Evolutionary conservation across 1,140 invertebrate genomes (phyloP).

Genomic region (Calliopsis andreniformis): DNA sequence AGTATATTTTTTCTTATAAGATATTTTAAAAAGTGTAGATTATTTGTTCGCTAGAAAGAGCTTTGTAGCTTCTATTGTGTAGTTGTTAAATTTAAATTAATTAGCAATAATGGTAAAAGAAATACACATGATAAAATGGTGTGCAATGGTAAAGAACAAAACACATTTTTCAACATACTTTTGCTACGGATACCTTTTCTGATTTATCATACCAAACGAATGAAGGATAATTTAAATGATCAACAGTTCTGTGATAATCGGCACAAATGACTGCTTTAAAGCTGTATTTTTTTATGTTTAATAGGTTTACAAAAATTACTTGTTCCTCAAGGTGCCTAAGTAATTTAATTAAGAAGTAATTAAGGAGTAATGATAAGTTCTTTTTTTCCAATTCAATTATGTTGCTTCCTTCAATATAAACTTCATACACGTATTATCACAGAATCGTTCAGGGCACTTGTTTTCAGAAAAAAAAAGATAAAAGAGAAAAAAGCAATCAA

Average conservation of each 20-base stretch:
- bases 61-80: not conserved
- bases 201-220: slow-evolving; percentile 33
- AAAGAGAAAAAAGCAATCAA: not conserved
- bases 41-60: not conserved
- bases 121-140: slow-evolving; percentile 25
- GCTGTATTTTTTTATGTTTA: too few species aligned
- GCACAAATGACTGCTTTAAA: slow-evolving; percentile 32
- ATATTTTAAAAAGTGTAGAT: not conserved
- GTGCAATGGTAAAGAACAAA: not conserved
- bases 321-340: too few species aligned
- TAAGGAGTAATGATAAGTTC: not conserved
- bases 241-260: slow-evolving; percentile 61
- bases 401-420: too few species aligned
- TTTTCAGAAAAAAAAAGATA: slow-evolving; percentile 5
- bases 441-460: slow-evolving; percentile 34
- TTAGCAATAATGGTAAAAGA: slow-evolving; percentile 10
- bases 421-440: slow-evolving; percentile 28
- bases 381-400: not conserved
- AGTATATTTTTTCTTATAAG: not conserved
- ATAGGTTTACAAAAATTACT: too few species aligned
- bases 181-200: slow-evolving; percentile 44
- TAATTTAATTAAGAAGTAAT: not conserved
- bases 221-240: slow-evolving; percentile 25
- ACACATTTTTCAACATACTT: slow-evolving; percentile 39
- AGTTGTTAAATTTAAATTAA: not conserved